Evolutionary conservation across 2,888 invertebrate genomes (phyloP).

Genomic region (Brachyptera risi): DNA sequence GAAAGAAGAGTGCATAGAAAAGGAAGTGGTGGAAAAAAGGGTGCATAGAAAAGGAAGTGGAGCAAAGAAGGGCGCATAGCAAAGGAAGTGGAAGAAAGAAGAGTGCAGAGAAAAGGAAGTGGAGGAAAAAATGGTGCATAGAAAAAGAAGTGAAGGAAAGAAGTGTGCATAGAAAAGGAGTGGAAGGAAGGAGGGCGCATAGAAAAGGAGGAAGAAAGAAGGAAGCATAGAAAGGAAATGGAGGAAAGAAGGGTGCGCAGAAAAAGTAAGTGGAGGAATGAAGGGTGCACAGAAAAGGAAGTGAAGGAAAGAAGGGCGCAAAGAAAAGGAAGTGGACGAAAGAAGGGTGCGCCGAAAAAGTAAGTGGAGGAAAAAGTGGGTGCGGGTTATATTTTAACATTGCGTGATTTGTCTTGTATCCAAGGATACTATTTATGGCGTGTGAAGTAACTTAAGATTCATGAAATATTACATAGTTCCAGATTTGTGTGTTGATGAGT

Average conservation of each 20-base stretch:
- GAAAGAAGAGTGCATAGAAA: neutral
- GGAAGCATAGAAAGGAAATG: neutral
- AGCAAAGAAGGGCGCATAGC: too few species aligned
- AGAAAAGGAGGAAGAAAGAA: neutral
- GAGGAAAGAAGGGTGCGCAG: neutral
- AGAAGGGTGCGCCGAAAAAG: neutral
- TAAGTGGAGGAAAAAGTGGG: neutral
- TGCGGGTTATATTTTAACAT: too few species aligned
- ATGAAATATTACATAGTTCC: too few species aligned
- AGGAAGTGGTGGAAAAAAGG: neutral
- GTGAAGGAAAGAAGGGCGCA: neutral
- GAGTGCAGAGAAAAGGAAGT: too few species aligned
- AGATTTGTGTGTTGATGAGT: too few species aligned
- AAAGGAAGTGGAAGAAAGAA: too few species aligned
- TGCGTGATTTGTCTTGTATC: too few species aligned
- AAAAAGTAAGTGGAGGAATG: neutral
- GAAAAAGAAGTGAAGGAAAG: neutral
- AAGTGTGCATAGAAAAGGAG: too few species aligned
- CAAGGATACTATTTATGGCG: too few species aligned
- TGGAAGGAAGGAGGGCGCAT: neutral
- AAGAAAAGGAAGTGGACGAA: neutral
- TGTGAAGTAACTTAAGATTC: too few species aligned
- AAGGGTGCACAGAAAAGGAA: neutral
- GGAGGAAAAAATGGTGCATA: too few species aligned
- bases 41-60: too few species aligned